Base-by-base conservation (phyloP, 2,888 invertebrate genomes). In the Drosophila anomelani region DNA sequence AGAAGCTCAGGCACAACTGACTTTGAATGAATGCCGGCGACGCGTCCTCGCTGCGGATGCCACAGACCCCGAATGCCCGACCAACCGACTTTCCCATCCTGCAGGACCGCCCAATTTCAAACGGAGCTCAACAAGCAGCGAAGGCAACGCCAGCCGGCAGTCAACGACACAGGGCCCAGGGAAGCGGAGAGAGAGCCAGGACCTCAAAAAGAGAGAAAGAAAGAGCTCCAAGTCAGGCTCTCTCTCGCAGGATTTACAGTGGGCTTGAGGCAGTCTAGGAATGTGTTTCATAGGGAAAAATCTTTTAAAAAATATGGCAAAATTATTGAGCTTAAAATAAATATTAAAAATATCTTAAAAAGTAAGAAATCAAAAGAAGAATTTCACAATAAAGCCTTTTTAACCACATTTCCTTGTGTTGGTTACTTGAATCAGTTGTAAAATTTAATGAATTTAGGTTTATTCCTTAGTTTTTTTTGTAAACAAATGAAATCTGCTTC, bases 1-100 rank as follows among this genome's bases (percentile, higher is more conserved):
- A 73, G 81, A 79, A 71, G 84, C 84, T 83, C 87, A 78, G 79
- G 74, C 85, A 85, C 84, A 80, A 84, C 84, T 85, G 78, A 81
- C 79, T 61, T 23, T 61, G 60, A 61, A 43, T 23, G 32, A 79
- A 75, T 69, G 82, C 85, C 83, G 79, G 77, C 80, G 76, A 79
- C 80, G 82, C 82, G 80, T 82, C 63, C 68, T 71, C 75, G 85
- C 83, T 83, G 78, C 73, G 72, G 61, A 75, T 63, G 68, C 58
- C 64, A 58, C 64, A 57, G 72, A 74, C 61, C 74, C 68, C 56
- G 62, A 68, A 62, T 54, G 68, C 73, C 62, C 56, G 64, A 60
- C 44, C 23, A 1, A 47, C 46, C 47, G 47, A 17, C 29, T 57
- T 67, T 66, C 62, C 61, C 75, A 84, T 85, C 87, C 87, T 80